phyloP scores from a whole-genome alignment of 1,140 invertebrate genomes.

The Leptinotarsa undecemlineata region DNA sequence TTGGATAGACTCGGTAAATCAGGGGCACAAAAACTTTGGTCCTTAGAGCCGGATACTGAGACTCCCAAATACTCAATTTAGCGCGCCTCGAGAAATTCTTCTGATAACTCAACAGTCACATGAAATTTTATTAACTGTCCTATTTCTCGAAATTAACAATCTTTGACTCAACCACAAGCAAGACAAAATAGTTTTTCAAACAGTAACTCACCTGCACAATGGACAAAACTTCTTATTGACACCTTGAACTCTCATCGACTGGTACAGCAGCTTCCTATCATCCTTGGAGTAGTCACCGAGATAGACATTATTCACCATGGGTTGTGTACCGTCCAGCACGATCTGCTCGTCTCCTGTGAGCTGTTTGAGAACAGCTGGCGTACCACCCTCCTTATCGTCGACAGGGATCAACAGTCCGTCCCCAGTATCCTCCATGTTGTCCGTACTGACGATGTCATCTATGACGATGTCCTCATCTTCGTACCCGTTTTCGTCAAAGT shows the following conservation, averaged over 20 bases:
- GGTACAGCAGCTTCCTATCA: conserved; percentile 46
- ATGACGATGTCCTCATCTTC: conserved; percentile 33
- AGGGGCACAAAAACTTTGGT: no score
- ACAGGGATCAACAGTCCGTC: conserved; percentile 44
- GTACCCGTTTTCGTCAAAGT: conserved; percentile 40
- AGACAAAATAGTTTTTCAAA: no score
- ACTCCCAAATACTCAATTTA: no score
- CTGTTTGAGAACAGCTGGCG: conserved; percentile 25
- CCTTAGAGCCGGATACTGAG: no score
- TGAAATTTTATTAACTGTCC: no score
- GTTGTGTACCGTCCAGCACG: conserved; percentile 35
- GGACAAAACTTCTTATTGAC: conserved; percentile 52
- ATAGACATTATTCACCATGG: conserved; percentile 46
- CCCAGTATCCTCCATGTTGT: conserved; percentile 32
- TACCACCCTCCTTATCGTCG: conserved; percentile 27
- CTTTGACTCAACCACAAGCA: no score
- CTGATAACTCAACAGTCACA: no score
- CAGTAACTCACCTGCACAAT: conserved; percentile 41
- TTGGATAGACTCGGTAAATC: no score
- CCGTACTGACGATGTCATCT: conserved; percentile 26
- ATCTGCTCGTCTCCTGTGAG: conserved; percentile 36
- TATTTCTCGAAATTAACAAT: no score
- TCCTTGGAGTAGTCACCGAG: conserved; percentile 49
- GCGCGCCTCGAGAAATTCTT: no score
- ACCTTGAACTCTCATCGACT: conserved; percentile 46